These are phyloP conservation scores for Kradibia gibbosae DNA, from an alignment of 1,140 invertebrate species.

Conservation along the genomic window DNA sequence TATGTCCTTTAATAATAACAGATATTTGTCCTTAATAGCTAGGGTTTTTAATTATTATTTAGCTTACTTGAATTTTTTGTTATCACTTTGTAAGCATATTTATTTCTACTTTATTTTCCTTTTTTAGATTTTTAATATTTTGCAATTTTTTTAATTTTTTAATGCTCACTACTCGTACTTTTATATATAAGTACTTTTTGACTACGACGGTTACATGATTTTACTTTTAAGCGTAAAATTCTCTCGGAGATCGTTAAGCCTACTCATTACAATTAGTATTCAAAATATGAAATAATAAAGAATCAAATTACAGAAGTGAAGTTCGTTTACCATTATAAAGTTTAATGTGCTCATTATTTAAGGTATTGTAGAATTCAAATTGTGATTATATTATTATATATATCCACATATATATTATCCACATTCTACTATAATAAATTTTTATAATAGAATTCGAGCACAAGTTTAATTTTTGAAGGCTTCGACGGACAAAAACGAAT, in stretches of 20 bases:
- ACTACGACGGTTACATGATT: constrained; percentile 38
- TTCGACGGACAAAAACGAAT: neutral
- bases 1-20: neutral
- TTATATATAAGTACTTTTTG: constrained; percentile 49
- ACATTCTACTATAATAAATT: neutral
- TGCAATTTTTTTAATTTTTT: constrained; percentile 47
- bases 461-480: neutral
- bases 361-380: neutral
- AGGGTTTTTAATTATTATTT: neutral
- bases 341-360: neutral
- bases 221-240: neutral
- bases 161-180: constrained; percentile 51
- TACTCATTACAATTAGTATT: neutral
- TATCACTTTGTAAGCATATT: neutral
- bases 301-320: neutral
- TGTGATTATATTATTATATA: neutral
- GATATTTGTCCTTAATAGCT: neutral
- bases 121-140: constrained; percentile 25
- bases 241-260: neutral
- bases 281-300: neutral
- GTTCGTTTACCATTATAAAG: neutral
- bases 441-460: neutral
- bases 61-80: neutral
- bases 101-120: neutral
- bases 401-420: too few relatives aligned